These are phyloP conservation scores for Ceratotherium simum DNA, from an alignment of 2,113 vertebrate species.

Conservation along the genomic window DNA sequence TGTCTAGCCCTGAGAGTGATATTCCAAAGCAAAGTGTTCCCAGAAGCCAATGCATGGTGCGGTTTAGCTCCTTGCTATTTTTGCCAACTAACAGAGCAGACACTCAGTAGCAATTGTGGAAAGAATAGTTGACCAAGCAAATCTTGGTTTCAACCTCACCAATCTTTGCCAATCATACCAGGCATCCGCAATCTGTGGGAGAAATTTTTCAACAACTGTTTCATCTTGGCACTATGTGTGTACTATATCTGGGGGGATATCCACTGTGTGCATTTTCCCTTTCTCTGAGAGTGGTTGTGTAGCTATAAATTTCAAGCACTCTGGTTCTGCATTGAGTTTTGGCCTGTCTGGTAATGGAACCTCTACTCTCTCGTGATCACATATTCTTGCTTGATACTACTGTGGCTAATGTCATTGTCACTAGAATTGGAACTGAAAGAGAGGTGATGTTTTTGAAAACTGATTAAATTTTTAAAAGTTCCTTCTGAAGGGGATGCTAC, in stretches of 20 bases:
- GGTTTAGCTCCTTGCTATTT: neutral
- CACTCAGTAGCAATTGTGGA: neutral
- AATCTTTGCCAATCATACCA: neutral
- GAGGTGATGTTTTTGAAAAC: neutral
- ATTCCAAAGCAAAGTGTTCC: neutral
- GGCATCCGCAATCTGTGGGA: neutral
- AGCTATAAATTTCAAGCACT: neutral
- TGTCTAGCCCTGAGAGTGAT: neutral
- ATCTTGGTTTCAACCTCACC: neutral
- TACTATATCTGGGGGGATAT: neutral
- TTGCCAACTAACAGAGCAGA: neutral
- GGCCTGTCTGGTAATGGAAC: neutral
- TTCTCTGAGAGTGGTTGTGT: neutral
- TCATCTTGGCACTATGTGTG: neutral
- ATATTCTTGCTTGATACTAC: neutral
- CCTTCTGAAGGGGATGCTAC: neutral
- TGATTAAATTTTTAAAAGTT: neutral
- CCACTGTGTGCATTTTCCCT: neutral
- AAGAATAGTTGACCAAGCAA: neutral
- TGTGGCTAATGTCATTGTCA: neutral
- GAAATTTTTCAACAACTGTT: neutral
- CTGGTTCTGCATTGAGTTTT: neutral
- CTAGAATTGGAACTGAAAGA: neutral
- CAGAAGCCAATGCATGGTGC: neutral
- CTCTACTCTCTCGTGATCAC: neutral